Percentiles rank a stretch among this genome's conserved stretches.
phyloP scores from a whole-genome alignment of 2,888 invertebrate genomes.

The Andrena bucephala region DNA sequence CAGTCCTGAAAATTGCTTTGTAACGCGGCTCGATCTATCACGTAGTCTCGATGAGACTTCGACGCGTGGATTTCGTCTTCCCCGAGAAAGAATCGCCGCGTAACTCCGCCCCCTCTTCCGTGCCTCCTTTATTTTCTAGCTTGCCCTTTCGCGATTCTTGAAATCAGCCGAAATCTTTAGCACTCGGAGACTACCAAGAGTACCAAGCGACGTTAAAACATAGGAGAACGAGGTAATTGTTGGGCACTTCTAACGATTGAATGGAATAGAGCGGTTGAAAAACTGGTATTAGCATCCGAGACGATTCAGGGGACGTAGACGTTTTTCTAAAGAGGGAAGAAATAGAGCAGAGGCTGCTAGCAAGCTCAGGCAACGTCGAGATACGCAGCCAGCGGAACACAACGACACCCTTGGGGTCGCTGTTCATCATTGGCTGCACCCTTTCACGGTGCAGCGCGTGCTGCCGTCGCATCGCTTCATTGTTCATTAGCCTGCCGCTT shows the following conservation, averaged over 20 bases:
- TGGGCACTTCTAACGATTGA: constrained; percentile 37
- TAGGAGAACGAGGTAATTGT: constrained; percentile 39
- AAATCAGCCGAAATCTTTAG: neutral
- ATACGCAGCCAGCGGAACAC: constrained; percentile 41
- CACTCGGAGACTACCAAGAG: neutral
- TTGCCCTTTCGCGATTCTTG: neutral
- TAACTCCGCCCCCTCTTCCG: constrained; percentile 25
- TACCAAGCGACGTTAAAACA: constrained; percentile 20
- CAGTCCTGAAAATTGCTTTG: constrained; percentile 64
- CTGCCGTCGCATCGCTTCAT: constrained; percentile 67
- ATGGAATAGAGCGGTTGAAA: constrained; percentile 40
- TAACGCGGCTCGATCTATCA: constrained; percentile 68
- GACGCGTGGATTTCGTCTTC: constrained; percentile 38
- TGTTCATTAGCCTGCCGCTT: constrained; percentile 71
- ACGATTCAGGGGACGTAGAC: constrained; percentile 28
- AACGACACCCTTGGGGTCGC: constrained; percentile 71
- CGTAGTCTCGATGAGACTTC: constrained; percentile 30
- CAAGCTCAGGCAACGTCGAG: constrained; percentile 40
- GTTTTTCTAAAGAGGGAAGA: constrained; percentile 47
- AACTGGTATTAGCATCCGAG: constrained; percentile 40
- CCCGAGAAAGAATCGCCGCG: constrained; percentile 39
- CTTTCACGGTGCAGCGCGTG: constrained; percentile 69
- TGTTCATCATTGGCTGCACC: constrained; percentile 78
- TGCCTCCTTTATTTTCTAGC: constrained; percentile 17
- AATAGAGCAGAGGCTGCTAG: constrained; percentile 45